Conservation (phyloP, 1,140 invertebrate genomes). For the Cherax destructor region DNA sequence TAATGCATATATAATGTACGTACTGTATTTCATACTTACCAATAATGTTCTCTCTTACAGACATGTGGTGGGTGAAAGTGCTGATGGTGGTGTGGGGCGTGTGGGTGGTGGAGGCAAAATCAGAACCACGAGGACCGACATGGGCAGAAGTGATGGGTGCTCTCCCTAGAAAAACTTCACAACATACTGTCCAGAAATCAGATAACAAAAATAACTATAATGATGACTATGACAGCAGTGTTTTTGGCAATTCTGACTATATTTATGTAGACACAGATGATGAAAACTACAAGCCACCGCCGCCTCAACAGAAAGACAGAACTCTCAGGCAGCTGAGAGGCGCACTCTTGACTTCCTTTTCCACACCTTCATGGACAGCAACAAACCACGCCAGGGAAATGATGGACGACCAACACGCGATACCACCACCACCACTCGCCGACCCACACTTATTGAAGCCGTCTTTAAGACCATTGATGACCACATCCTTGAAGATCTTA, state of each 20-base stretch:
- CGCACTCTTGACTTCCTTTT: slow-evolving; percentile 27
- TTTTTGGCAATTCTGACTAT: slow-evolving; percentile 49
- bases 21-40: background rate
- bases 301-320: background rate
- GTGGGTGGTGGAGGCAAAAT: background rate
- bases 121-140: slow-evolving; percentile 7
- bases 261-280: slow-evolving; percentile 43
- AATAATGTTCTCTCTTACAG: background rate
- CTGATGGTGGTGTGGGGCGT: background rate
- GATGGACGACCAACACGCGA: background rate
- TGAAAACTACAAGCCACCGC: slow-evolving; percentile 5
- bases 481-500: slow-evolving; percentile 37
- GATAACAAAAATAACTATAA: background rate
- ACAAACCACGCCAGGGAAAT: background rate
- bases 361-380: slow-evolving; percentile 3
- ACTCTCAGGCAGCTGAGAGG: slow-evolving; percentile 11
- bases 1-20: no score
- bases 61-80: background rate
- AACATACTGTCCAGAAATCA: background rate
- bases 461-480: slow-evolving; percentile 43
- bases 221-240: background rate
- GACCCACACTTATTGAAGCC: slow-evolving; percentile 36
- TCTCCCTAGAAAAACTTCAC: background rate
- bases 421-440: background rate
- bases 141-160: slow-evolving; percentile 37